Conservation (phyloP, 1,140 invertebrate species). For the Rhagoletis pomonella region DNA sequence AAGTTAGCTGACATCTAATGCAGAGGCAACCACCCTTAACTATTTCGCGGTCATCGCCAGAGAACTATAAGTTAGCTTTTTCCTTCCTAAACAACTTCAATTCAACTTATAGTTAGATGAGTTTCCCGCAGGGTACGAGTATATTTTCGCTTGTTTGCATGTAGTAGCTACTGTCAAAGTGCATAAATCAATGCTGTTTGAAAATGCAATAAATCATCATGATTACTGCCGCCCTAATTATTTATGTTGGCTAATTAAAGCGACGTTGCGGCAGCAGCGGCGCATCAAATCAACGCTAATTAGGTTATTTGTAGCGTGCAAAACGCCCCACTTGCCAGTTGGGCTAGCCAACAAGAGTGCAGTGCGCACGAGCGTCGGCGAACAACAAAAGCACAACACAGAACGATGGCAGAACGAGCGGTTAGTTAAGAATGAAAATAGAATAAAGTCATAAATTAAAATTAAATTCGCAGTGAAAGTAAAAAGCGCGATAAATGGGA, state of each 20-base stretch:
- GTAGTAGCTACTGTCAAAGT: slow-evolving; percentile 21
- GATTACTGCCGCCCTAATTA: slow-evolving; percentile 50
- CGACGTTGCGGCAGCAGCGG: slow-evolving; percentile 24
- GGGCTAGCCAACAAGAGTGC: background rate
- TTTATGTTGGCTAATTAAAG: slow-evolving; percentile 51
- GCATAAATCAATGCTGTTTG: slow-evolving; percentile 52
- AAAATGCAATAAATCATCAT: slow-evolving; percentile 52
- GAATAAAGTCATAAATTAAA: slow-evolving; percentile 51
- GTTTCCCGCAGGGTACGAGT: background rate
- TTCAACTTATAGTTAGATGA: too few relatives aligned
- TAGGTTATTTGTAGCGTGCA: slow-evolving; percentile 47
- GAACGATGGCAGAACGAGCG: background rate
- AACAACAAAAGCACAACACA: background rate
- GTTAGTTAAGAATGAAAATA: background rate
- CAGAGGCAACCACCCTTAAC: too few relatives aligned
- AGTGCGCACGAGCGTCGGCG: background rate
- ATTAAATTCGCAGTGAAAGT: slow-evolving; percentile 41
- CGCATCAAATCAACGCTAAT: slow-evolving; percentile 49
- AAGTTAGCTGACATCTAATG: too few relatives aligned
- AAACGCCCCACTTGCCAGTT: slow-evolving; percentile 32
- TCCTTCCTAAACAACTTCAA: too few relatives aligned
- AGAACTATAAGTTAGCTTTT: too few relatives aligned
- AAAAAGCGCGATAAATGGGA: background rate
- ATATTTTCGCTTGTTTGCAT: background rate
- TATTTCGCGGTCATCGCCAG: too few relatives aligned